Evolutionary conservation across 2,888 invertebrate genomes (phyloP), one percentile per base, ranked within the genome.

Genomic region (Hedychridium roseum): DNA sequence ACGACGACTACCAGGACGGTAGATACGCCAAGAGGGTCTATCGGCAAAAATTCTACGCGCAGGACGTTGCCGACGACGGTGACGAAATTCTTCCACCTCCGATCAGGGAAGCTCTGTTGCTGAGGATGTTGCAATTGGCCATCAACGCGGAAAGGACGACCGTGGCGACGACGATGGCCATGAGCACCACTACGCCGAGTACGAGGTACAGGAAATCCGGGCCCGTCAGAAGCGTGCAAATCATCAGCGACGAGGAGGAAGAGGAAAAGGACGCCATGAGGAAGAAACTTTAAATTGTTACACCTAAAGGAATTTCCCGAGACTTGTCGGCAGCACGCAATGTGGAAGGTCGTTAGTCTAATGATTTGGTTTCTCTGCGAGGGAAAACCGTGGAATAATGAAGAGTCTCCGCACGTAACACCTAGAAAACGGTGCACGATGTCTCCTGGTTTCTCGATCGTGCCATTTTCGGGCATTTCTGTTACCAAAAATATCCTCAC

Each of bases 51-150:
- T 73, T 73, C 17, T 64, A 68, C 2, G 65, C 62, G n/a, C 73
- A 71, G 1, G 70, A 70, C 6, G 31, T 66, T 1, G 41, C 58
- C 0, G 75, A 84, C 27, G 83, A 84, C 0, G 74, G 73, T 1
- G 85, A 85, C 4, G 86, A 87, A 56, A 87, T 84, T 60, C 74
- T 90, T 12, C 89, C 89, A 9, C 82, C 87, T 0, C 87, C 88
- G 46, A 85, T 90, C 12, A 80, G 89, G 47, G 89, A 90, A 73
- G 88, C 88, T 68, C 77, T 90, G 26, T 76, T 90, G 5, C 73
- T 89, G 64, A 84, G 88, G 66, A 89, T 90, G 89, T 78, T 90
- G 20, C 85, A 89, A 70, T 72, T 90, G 47, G 89, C 89, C 0
- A 87, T 90, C 57, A 87, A 87, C 70, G 85, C 86, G 4, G 85